Percentiles rank a stretch among this genome's conserved stretches.
Evolutionary conservation across 2,888 invertebrate species (phyloP).

Genomic region (Dioctria linearis): DNA sequence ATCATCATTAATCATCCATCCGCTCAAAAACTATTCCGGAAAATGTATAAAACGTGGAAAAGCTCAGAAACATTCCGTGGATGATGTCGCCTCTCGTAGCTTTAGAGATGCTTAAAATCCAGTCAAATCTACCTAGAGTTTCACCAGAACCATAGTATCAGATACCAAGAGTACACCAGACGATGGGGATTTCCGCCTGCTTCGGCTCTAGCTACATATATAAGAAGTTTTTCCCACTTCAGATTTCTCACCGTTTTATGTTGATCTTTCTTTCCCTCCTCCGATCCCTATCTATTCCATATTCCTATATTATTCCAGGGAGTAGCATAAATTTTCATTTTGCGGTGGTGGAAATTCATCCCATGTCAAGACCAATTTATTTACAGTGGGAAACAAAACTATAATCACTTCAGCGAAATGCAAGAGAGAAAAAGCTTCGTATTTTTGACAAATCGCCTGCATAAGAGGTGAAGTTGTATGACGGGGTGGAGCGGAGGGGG

Average conservation of each 20-base stretch:
- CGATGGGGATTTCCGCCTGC: neutral
- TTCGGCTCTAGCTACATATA: neutral
- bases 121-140: neutral
- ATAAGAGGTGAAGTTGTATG: neutral
- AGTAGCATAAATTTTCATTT: constrained; percentile 49
- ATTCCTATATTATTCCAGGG: neutral
- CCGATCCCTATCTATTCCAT: neutral
- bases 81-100: constrained; percentile 2
- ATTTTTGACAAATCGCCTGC: constrained; percentile 49
- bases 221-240: constrained; percentile 33
- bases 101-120: neutral
- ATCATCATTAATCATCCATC: constrained; percentile 50
- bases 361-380: constrained; percentile 48
- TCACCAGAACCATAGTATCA: neutral
- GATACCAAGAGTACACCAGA: too few species aligned
- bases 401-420: constrained; percentile 47
- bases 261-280: constrained; percentile 17
- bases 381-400: constrained; percentile 49
- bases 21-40: constrained; percentile 48
- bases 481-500: neutral
- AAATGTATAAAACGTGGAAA: constrained; percentile 39
- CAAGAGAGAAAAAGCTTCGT: constrained; percentile 36
- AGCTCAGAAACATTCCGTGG: constrained; percentile 25
- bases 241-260: constrained; percentile 45
- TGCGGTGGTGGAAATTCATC: constrained; percentile 51